Conservation (phyloP, 1,140 invertebrate species). For the Macrocentrus cingulum region DNA sequence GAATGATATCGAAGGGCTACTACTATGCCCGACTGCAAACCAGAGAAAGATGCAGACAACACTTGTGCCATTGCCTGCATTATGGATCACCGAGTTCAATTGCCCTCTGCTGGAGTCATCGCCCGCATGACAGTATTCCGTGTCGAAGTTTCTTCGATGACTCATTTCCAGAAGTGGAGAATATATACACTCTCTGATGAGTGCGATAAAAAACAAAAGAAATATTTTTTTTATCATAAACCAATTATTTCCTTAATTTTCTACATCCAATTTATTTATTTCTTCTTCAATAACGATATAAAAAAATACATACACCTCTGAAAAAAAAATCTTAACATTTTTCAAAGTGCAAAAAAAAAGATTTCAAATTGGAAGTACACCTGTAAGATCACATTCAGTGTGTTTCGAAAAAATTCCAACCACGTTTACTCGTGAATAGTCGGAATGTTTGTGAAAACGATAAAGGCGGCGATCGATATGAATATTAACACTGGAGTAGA, state of each 20-base stretch:
- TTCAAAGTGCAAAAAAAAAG: no score
- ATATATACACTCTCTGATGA: no score
- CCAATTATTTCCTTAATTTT: no score
- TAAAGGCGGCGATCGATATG: neutral
- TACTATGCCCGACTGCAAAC: neutral
- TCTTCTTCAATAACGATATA: no score
- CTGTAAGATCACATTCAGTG: no score
- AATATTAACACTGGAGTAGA: conserved; percentile 14
- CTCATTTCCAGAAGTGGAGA: neutral
- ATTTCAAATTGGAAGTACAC: no score
- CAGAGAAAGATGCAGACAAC: conserved; percentile 1
- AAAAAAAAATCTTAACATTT: no score
- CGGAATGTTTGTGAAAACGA: neutral
- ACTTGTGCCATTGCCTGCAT: neutral
- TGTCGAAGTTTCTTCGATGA: neutral
- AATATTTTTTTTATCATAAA: no score
- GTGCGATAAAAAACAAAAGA: neutral
- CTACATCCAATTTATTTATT: no score
- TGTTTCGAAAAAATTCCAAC: no score
- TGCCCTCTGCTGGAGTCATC: conserved; percentile 7
- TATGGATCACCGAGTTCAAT: conserved; percentile 8
- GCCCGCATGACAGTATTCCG: conserved; percentile 5
- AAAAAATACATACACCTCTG: no score
- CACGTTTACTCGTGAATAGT: no score
- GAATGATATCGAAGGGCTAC: conserved; percentile 33